These are phyloP conservation scores for Graptemys geographica DNA, from an alignment of 2,797 vertebrate genomes.

Conservation along the genomic window DNA sequence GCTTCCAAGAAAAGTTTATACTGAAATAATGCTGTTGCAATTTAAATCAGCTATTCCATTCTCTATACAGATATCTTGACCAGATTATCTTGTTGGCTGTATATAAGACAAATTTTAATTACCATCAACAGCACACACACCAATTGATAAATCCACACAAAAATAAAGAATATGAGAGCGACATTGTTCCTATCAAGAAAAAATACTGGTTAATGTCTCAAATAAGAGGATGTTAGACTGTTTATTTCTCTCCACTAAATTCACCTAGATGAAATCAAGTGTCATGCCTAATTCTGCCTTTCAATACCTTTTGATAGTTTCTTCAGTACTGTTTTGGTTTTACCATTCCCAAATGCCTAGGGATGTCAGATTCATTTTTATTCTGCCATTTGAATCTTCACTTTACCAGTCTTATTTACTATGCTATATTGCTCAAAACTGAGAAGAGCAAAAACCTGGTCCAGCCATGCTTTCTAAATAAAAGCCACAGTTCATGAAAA, in stretches of 20 bases:
- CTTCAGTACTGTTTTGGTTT: constrained; percentile 12
- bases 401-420: background rate
- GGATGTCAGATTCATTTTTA: background rate
- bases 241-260: constrained; percentile 3
- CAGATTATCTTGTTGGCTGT: background rate
- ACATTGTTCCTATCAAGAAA: background rate
- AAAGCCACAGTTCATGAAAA: background rate
- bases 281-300: constrained; percentile 8
- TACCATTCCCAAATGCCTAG: background rate
- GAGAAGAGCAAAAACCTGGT: background rate
- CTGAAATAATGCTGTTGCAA: background rate
- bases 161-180: background rate
- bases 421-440: background rate
- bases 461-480: background rate
- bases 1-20: background rate
- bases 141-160: background rate
- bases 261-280: background rate
- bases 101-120: constrained; percentile 48
- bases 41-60: background rate
- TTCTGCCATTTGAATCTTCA: background rate
- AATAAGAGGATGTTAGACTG: background rate
- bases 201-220: constrained; percentile 12
- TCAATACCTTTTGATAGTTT: background rate
- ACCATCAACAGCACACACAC: background rate
- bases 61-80: background rate